phyloP scores from a whole-genome alignment of 1,140 invertebrate genomes.

The Ceratosolen fusciceps region DNA sequence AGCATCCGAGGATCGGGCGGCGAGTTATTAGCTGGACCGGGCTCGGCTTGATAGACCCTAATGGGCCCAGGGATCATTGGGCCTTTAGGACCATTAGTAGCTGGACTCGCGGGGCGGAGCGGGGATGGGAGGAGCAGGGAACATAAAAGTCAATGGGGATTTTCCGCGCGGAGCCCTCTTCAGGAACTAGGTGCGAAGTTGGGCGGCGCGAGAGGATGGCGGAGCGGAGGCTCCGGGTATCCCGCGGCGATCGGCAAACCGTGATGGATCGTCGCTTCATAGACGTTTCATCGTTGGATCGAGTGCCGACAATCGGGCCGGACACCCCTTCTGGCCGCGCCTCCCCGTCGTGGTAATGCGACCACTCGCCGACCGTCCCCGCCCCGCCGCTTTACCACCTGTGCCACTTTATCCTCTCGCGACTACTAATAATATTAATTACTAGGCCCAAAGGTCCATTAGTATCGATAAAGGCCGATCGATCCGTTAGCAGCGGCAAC shows the following conservation, averaged over 20 bases:
- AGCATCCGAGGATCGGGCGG: too few species aligned
- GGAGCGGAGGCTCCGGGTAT: conserved; percentile 17
- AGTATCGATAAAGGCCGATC: too few species aligned
- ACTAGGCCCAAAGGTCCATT: too few species aligned
- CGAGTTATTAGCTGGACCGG: too few species aligned
- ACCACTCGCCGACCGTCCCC: not conserved
- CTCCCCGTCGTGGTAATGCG: conserved; percentile 53
- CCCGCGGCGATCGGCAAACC: conserved; percentile 56
- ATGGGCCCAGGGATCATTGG: too few species aligned
- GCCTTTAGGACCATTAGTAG: too few species aligned
- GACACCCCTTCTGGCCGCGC: conserved; percentile 12
- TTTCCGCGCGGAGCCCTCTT: not conserved
- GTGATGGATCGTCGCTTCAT: conserved; percentile 60
- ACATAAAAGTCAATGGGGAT: not conserved
- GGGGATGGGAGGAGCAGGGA: too few species aligned
- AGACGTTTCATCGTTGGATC: conserved; percentile 54
- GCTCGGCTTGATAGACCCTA: too few species aligned
- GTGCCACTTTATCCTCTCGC: not conserved
- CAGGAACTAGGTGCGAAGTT: conserved; percentile 11
- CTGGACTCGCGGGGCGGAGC: too few species aligned
- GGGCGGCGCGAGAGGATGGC: not conserved
- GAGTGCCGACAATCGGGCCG: conserved; percentile 55
- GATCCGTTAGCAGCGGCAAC: too few species aligned
- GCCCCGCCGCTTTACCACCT: not conserved
- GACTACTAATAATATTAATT: conserved; percentile 23